Base-by-base conservation (phyloP, 2,797 vertebrate genomes). In the Petrocephalus sullivani region DNA sequence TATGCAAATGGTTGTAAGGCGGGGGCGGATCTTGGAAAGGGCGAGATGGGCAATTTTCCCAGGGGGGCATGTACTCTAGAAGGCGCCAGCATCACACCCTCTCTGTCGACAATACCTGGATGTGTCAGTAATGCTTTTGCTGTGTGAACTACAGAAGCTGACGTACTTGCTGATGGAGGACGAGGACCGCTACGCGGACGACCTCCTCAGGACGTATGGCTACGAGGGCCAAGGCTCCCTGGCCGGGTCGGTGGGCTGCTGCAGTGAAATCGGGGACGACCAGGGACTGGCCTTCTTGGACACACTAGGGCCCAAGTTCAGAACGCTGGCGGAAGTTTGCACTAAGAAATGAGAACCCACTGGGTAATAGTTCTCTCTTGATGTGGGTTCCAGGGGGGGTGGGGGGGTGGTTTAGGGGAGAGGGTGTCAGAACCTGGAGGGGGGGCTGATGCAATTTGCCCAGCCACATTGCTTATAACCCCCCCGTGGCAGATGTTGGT, bases 221-320 rank as follows among this genome's bases (percentile, higher is more conserved):
- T 95, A 96, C 89, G 97, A 98, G 95, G 96, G 97, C 86, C 94
- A 94, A 90, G 96, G 96, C 37, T 97, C 97, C 5, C 83, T 93
- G 87, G 96, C 96, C 16, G 96, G 96, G 33, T 97, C 97, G 16
- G 94, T 97, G 82, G 97, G 96, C 89, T 97, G 97, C 92, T 97
- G 96, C 93, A 97, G 96, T 88, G 95, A 96, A 71, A 90, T 95
- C 90, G 95, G 94, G 88, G 95, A 95, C 4, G 96, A 97, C 84
- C 95, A 96, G 53, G 95, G 95, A 67, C 90, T 97, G 91, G 96
- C 97, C 89, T 97, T 97, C 94, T 93, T 97, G 92, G 96, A 97
- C 92, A 92, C 96, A 10, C 93, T 97, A 92, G 96, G 96, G 89
- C 95, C 97, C 71, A 97, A 97, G 93, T 97, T 97, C 93, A 96